Evolutionary conservation across 2,888 invertebrate species (phyloP).

Genomic region (Perizoma flavofasciatum): DNA sequence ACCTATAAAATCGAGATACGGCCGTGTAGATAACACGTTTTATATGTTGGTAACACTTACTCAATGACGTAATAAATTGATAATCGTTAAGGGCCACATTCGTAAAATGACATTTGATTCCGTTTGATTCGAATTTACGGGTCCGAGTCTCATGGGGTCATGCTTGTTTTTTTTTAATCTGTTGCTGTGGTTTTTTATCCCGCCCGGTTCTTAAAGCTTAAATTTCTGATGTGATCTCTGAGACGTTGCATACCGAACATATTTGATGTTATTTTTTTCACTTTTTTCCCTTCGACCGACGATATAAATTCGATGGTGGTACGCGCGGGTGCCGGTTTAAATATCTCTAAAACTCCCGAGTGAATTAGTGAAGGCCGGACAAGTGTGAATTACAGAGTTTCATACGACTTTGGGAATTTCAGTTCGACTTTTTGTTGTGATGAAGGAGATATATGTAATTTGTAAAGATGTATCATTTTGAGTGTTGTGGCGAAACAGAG

Average conservation of each 20-base stretch:
- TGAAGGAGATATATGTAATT: conserved; percentile 19
- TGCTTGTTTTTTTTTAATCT: conserved; percentile 48
- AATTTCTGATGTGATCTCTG: conserved; percentile 80
- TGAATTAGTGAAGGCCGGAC: conserved; percentile 46
- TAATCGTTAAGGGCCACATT: conserved; percentile 60
- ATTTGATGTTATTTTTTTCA: conserved; percentile 75
- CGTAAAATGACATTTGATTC: conserved; percentile 80
- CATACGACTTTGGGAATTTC: conserved; percentile 3
- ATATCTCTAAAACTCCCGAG: conserved; percentile 40
- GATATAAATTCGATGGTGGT: conserved; percentile 71
- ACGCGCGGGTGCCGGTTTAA: conserved; percentile 52
- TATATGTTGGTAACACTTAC: conserved; percentile 45
- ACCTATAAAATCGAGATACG: conserved; percentile 32
- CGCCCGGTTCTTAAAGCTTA: conserved; percentile 73
- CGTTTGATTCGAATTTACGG: conserved; percentile 79
- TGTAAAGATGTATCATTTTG: conserved; percentile 38
- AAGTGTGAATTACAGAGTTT: conserved; percentile 59
- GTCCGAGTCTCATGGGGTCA: conserved; percentile 67
- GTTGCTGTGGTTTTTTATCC: conserved; percentile 57
- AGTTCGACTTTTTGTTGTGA: conserved; percentile 14
- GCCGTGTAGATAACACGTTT: conserved; percentile 46
- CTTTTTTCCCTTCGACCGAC: conserved; percentile 56
- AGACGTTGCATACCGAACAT: conserved; percentile 79
- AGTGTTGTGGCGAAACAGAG: conserved; percentile 28
- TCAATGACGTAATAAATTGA: conserved; percentile 55